Evolutionary conservation across 92 coral and sea anemone genomes (phyloP).

Genomic region (Metridium senile): DNA sequence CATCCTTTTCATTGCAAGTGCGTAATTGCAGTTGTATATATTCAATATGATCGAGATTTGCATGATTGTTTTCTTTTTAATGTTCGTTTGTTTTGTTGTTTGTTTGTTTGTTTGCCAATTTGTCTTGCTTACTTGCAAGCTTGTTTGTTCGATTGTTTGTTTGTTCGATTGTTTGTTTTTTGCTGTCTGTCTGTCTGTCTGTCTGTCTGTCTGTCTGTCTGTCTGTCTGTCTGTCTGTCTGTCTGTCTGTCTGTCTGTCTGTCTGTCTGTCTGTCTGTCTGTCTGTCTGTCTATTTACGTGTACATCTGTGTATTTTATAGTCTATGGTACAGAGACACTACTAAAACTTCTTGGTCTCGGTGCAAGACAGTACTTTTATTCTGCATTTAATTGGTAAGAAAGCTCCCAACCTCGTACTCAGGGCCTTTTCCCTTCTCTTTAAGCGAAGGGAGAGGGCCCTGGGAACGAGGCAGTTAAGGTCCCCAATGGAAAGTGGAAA

Average conservation of each 20-base stretch:
- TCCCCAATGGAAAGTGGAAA: too few species aligned
- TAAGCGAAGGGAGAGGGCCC: too few species aligned
- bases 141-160: too few species aligned
- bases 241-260: neutral
- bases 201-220: too few species aligned
- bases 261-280: neutral
- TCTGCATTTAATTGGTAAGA: conserved; percentile 93
- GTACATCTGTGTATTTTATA: neutral
- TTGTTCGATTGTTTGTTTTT: too few species aligned
- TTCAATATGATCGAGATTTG: neutral
- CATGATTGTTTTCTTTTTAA: too few species aligned
- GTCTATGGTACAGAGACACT: conserved; percentile 88
- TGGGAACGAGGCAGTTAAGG: too few species aligned
- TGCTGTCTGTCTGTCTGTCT: too few species aligned
- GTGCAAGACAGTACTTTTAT: conserved; percentile 63
- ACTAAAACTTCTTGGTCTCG: conserved; percentile 82
- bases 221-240: too few species aligned
- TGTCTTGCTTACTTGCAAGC: too few species aligned
- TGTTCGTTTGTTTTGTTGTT: too few species aligned
- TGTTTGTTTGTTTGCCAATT: too few species aligned
- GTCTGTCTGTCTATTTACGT: neutral
- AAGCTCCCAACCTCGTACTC: neutral
- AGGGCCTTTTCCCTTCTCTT: neutral
- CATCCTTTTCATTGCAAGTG: conserved; percentile 60
- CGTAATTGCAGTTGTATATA: conserved; percentile 17